These are phyloP conservation scores for Ctenochaetus hawaiiensis DNA, from an alignment of 2,797 vertebrate genomes.

Conservation along the genomic window DNA sequence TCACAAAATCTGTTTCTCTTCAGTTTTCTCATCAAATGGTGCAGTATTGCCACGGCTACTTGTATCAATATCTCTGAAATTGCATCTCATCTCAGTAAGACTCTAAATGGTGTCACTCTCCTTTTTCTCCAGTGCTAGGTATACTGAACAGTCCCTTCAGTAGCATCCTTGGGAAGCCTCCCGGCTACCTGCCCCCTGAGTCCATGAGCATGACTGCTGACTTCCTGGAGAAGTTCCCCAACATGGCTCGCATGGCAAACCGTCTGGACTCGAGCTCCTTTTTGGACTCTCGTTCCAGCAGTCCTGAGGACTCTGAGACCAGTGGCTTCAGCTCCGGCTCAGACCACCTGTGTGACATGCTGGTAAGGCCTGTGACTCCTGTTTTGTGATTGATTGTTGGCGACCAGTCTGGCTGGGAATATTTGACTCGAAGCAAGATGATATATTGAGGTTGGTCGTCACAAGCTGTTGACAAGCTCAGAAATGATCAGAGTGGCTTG, in stretches of 20 bases:
- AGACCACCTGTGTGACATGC: conserved; percentile 93
- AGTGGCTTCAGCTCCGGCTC: conserved; percentile 99
- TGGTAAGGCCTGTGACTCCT: conserved; percentile 56
- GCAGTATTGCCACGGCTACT: not conserved
- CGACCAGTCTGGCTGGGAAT: too few relatives aligned
- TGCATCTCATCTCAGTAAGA: not conserved
- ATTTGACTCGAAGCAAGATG: not conserved
- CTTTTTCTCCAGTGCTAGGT: conserved; percentile 86
- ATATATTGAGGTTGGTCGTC: not conserved
- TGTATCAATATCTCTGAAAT: not conserved
- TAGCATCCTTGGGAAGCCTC: conserved; percentile 88
- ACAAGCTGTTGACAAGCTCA: not conserved
- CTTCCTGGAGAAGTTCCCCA: conserved; percentile 92
- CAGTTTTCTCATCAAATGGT: conserved; percentile 10
- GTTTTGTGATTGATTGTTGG: not conserved
- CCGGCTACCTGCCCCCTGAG: conserved; percentile 89
- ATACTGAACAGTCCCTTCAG: conserved; percentile 92
- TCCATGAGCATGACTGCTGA: conserved; percentile 91
- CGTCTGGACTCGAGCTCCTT: conserved; percentile 92
- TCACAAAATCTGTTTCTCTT: conserved; percentile 18
- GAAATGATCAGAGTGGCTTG: not conserved
- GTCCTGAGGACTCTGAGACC: conserved; percentile 97
- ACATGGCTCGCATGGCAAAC: conserved; percentile 87
- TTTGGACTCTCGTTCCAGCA: conserved; percentile 96
- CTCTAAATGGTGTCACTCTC: conserved; percentile 24